phyloP scores from a whole-genome alignment of 2,113 vertebrate species.

The Toxostoma redivivum region DNA sequence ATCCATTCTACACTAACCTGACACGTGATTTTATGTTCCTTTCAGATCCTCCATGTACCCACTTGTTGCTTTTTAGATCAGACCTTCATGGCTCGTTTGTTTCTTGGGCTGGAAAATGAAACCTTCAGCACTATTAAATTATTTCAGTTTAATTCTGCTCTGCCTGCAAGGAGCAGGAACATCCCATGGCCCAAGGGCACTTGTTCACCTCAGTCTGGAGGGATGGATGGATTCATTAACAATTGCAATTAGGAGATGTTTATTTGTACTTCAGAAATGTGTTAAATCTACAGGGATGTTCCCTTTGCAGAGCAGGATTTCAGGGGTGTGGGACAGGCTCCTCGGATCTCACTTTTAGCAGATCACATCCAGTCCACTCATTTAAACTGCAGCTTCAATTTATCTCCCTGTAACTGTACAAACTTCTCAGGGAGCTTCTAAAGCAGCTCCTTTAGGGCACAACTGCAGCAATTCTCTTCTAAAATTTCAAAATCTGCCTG shows the following conservation, averaged over 20 bases:
- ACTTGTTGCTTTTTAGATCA: background rate
- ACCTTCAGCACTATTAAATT: background rate
- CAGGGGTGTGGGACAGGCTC: background rate
- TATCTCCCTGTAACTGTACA: too few species aligned
- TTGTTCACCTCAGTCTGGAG: background rate
- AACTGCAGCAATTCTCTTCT: background rate
- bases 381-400: too few species aligned
- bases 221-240: background rate
- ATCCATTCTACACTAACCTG: too few species aligned
- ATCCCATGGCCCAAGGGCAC: background rate
- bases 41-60: background rate
- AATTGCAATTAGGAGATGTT: rapidly evolving
- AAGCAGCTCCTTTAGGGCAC: background rate
- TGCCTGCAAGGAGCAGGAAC: background rate
- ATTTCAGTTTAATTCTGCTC: background rate
- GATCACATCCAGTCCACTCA: background rate
- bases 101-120: background rate
- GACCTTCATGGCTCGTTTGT: background rate
- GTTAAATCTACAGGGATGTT: rapidly evolving
- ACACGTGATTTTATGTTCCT: background rate
- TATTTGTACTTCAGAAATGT: background rate
- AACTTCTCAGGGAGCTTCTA: background rate
- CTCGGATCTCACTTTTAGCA: background rate
- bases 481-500: background rate
- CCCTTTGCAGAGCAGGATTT: background rate